Evolutionary conservation across 2,113 vertebrate genomes (phyloP), one percentile per base, ranked within the genome.

Genomic region (Paraplagusia blochii): DNA sequence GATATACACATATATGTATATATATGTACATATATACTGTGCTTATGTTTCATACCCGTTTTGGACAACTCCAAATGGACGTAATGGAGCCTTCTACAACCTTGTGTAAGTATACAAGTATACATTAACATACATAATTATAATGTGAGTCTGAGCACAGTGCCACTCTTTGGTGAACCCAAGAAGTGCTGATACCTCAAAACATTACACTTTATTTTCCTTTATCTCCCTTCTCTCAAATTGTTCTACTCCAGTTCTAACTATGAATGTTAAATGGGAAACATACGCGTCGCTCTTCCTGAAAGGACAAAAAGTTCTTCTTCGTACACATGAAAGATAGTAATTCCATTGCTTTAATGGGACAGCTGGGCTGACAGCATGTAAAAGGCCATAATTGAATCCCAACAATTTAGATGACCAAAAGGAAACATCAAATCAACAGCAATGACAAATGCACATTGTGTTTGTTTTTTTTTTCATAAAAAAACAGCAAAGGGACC

Each of bases 281-380:
- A 19, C 59, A 67, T 36, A 44, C 49, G 18, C 42, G 35, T 10
- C n/a, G 16, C n/a, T 39, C 19, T 14, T 8, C 9, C 10, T 13
- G 51, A 29, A n/a, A n/a, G n/a, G 33, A 22, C 9, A n/a, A 16
- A 62, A 58, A 53, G 42, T 73, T 34, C 4, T 29, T 14, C 11
- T 45, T 40, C 38, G 29, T 44, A 58, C 40, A 69, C 49, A 42
- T 72, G 70, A 56, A 67, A 62, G 67, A 81, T 83, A 73, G 77
- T 82, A 82, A 85, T 79, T 82, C 72, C 75, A 69, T 81, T 84
- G 83, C 78, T 90, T 90, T 88, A 91, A 89, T 89, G 80, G 81
- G 67, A 85, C 81, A 85, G 80, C 83, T 56, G 67, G 78, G 75
- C 78, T 83, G 80, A 87, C 80, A 85, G 81, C 71, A 84, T 84